Evolutionary conservation across 2,797 vertebrate genomes (phyloP).

Genomic region (Allenopithecus nigroviridis): DNA sequence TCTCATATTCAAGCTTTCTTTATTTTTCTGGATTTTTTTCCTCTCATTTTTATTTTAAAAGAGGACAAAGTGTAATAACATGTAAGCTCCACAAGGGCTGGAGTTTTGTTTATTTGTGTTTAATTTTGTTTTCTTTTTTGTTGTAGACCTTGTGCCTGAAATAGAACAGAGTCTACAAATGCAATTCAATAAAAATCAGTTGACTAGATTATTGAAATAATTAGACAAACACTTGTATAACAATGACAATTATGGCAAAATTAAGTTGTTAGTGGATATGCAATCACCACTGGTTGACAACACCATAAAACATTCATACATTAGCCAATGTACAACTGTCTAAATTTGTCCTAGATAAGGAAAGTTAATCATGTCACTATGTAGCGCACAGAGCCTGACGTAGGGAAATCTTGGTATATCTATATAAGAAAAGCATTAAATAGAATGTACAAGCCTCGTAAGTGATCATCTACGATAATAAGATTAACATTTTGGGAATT

Average conservation of each 20-base stretch:
- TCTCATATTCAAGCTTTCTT: neutral
- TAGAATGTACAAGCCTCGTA: neutral
- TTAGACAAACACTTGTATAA: neutral
- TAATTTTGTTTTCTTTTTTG: neutral
- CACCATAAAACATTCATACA: neutral
- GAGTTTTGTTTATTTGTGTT: neutral
- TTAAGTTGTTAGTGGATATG: neutral
- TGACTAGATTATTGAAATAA: neutral
- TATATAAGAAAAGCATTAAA: neutral
- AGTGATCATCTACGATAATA: neutral
- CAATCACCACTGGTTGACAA: constrained; percentile 50
- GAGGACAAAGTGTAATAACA: neutral
- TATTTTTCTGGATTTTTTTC: neutral
- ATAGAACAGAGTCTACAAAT: neutral
- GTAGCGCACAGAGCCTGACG: neutral
- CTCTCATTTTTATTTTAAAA: constrained; percentile 6
- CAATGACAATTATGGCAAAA: neutral
- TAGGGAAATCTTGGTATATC: neutral
- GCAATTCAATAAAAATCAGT: neutral
- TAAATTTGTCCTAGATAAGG: neutral
- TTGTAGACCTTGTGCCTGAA: neutral
- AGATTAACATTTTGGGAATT: neutral
- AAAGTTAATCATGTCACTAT: neutral
- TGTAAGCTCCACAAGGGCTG: neutral
- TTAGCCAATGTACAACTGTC: neutral